These are phyloP conservation scores for Pseudochromis fuscus DNA, from an alignment of 2,797 vertebrate genomes.

Conservation along the genomic window DNA sequence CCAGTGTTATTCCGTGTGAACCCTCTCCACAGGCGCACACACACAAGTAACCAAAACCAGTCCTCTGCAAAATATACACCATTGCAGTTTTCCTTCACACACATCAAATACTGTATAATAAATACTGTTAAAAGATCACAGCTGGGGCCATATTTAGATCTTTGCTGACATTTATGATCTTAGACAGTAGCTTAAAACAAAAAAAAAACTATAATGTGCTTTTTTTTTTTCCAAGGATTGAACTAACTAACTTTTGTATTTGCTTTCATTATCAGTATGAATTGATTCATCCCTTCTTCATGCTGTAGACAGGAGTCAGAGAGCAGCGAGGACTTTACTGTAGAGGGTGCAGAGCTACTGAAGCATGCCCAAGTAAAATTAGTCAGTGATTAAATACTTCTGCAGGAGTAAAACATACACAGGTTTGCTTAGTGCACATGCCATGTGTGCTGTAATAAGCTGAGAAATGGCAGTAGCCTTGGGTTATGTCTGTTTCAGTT, in stretches of 20 bases:
- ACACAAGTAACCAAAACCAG: slow-evolving; percentile 63
- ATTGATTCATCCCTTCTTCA: slow-evolving; percentile 8
- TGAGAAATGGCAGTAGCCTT: neutral
- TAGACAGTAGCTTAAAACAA: slow-evolving; percentile 56
- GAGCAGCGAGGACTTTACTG: neutral
- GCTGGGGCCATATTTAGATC: slow-evolving; percentile 48
- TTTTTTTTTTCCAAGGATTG: slow-evolving; percentile 12
- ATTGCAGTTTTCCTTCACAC: slow-evolving; percentile 69
- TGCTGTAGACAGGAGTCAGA: neutral
- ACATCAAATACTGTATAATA: slow-evolving; percentile 74
- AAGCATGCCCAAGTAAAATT: neutral
- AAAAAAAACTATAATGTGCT: slow-evolving; percentile 46
- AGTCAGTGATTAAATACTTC: neutral
- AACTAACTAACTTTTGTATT: slow-evolving; percentile 38
- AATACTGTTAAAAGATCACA: slow-evolving; percentile 68
- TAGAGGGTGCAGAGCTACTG: neutral
- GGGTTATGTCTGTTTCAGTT: neutral
- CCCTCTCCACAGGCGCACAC: neutral
- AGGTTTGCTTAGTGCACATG: neutral
- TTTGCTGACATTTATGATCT: slow-evolving; percentile 53
- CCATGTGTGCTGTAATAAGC: neutral
- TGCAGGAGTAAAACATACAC: neutral
- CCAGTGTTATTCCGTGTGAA: slow-evolving; percentile 68
- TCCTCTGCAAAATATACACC: slow-evolving; percentile 49
- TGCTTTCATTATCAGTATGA: slow-evolving; percentile 24